Evolutionary conservation across 35 echinoderm and acorn worm species (phyloP), one percentile per base, ranked within the genome.

Genomic region (Amphiura filiformis): DNA sequence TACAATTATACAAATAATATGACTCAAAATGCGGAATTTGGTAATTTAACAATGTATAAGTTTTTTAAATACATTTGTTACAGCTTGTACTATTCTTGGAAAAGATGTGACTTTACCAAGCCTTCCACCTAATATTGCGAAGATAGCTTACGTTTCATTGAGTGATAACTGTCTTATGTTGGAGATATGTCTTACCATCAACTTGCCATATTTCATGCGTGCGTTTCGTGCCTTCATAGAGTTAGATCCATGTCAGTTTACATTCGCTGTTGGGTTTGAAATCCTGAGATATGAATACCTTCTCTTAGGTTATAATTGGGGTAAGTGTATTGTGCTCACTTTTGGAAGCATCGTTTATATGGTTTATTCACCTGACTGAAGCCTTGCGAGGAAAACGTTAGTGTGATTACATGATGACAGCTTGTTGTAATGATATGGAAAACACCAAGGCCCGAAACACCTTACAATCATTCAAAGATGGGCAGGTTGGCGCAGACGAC

Each of bases 91-190:
- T 11, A 52, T 52, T 11, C 44, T 20, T n/a, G n/a, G n/a, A n/a
- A n/a, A n/a, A 52, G 44, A 52, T 52, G 20, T 52, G 7, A 86
- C 57, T 0, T 39, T 86, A 35, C 84, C 84, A 40, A 34, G 20
- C 9, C 37, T 86, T 34, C 17, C 84, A 39, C 26, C 23, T 34
- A 52, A 86, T 15, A 5, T 38, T 26, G 57, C 84, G 31, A 75
- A 86, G n/a, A 35, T 86, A 18, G 52, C 57, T 28, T 86, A 76
- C 37, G 47, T 39, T 34, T 75, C 57, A 22, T 34, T 86, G 26
- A 86, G 84, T 75, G 84, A 86, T 26, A 86, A 75, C 84, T 86
- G 84, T 34, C 84, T 86, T 18, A 49, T 49, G 47, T 30, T 86
- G 13, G 84, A 86, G 26, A 36, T 32, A 23, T 86, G 84, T 28